phyloP scores from a whole-genome alignment of 2,888 invertebrate species.

The Pseudolycoriella hygida region DNA sequence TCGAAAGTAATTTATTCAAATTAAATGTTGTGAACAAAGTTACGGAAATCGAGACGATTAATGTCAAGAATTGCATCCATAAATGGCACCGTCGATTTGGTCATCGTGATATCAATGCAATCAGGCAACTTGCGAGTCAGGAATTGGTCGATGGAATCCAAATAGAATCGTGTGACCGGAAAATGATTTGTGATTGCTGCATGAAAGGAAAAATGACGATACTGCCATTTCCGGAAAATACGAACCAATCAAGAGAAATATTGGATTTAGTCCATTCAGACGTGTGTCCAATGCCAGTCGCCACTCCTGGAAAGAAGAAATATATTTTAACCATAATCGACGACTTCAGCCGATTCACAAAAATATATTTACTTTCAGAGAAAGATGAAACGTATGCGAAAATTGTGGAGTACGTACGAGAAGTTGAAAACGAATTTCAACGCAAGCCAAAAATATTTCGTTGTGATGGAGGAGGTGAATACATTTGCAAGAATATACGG shows the following conservation, averaged over 20 bases:
- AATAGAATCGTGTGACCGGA: not conserved
- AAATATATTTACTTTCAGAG: constrained; percentile 13
- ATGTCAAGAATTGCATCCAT: not conserved
- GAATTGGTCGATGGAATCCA: not conserved
- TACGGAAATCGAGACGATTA: not conserved
- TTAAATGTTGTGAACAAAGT: not conserved
- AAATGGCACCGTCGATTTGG: not conserved
- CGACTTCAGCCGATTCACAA: constrained; percentile 11
- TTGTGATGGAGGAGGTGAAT: constrained; percentile 16
- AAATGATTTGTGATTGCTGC: not conserved
- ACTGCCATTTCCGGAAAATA: not conserved
- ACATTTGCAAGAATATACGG: constrained; percentile 11
- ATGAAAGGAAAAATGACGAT: not conserved
- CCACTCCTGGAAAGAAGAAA: not conserved
- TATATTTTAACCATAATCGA: not conserved
- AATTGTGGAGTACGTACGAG: not conserved
- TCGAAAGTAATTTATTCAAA: constrained; percentile 6
- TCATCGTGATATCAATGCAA: not conserved
- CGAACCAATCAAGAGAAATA: not conserved
- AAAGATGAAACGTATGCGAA: constrained; percentile 13
- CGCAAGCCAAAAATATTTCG: constrained; percentile 9
- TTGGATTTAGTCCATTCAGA: no score
- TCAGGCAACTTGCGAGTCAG: not conserved
- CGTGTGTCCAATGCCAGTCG: not conserved
- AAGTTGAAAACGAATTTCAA: not conserved